Conservation (phyloP, 2,888 invertebrate genomes). For the Liopterus haemorrhoidalis region DNA sequence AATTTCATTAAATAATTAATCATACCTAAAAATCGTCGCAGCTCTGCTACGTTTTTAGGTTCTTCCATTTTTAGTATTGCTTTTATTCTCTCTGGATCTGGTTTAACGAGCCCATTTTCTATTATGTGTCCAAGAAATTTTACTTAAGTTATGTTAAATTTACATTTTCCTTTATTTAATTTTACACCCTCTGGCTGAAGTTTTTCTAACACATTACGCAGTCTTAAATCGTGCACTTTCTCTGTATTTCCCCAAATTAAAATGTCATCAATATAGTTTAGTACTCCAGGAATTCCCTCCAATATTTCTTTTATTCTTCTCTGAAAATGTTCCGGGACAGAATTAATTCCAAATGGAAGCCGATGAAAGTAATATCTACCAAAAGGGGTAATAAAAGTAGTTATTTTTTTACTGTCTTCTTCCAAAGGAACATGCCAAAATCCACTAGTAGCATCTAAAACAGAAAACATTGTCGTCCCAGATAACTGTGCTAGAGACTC, state of each 20-base stretch:
- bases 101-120: constrained; percentile 17
- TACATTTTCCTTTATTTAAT: constrained; percentile 33
- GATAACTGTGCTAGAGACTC: constrained; percentile 23
- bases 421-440: constrained; percentile 20
- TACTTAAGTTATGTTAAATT: constrained; percentile 27
- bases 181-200: constrained; percentile 26
- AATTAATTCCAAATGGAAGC: constrained; percentile 21
- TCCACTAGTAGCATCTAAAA: constrained; percentile 21
- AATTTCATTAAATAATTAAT: constrained; percentile 29
- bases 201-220: constrained; percentile 27
- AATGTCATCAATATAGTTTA: constrained; percentile 31
- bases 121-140: constrained; percentile 33
- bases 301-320: constrained; percentile 20
- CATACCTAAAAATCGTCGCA: constrained; percentile 29
- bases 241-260: no score
- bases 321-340: constrained; percentile 26
- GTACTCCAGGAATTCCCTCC: constrained; percentile 23
- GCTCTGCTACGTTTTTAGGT: constrained; percentile 23
- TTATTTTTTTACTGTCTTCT: constrained; percentile 11
- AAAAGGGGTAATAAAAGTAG: constrained; percentile 22
- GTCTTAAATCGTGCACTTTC: no score
- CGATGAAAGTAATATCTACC: constrained; percentile 15
- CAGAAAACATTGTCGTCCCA: constrained; percentile 25
- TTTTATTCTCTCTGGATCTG: constrained; percentile 22
- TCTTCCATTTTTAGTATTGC: constrained; percentile 21